Percentiles rank a stretch among this genome's conserved stretches.
Conservation (phyloP, 2,888 invertebrate genomes). For the Amblyjoppa proteus region DNA sequence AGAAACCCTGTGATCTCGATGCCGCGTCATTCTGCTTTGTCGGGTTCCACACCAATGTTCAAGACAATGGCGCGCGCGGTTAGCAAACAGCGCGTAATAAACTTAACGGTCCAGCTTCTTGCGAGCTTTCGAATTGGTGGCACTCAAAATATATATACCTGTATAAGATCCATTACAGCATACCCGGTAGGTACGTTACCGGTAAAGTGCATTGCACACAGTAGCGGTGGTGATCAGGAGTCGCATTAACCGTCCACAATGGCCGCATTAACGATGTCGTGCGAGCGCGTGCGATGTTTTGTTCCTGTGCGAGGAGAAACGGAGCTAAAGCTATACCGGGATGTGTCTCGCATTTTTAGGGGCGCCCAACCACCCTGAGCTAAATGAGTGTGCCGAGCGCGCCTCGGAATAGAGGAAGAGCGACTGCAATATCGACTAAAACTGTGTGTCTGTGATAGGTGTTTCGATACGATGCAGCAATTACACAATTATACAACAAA, state of each 20-base stretch:
- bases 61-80: neutral
- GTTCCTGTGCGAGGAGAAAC: constrained; percentile 42
- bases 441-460: neutral
- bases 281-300: constrained; percentile 67
- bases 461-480: neutral
- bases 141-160: constrained; percentile 1
- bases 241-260: constrained; percentile 73
- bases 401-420: constrained; percentile 2
- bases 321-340: neutral
- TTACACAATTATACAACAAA: neutral
- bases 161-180: neutral
- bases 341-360: constrained; percentile 61
- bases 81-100: constrained; percentile 21
- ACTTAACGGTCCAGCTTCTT: constrained; percentile 34
- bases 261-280: constrained; percentile 69
- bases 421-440: neutral
- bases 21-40: neutral
- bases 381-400: constrained; percentile 66
- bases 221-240: constrained; percentile 68
- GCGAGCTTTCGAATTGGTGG: constrained; percentile 28
- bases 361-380: constrained; percentile 31
- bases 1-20: constrained; percentile 7
- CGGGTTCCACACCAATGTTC: neutral
- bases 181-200: neutral
- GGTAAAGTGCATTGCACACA: neutral